Base-by-base conservation (phyloP, 2,797 vertebrate species). In the Ceryle rudis region DNA sequence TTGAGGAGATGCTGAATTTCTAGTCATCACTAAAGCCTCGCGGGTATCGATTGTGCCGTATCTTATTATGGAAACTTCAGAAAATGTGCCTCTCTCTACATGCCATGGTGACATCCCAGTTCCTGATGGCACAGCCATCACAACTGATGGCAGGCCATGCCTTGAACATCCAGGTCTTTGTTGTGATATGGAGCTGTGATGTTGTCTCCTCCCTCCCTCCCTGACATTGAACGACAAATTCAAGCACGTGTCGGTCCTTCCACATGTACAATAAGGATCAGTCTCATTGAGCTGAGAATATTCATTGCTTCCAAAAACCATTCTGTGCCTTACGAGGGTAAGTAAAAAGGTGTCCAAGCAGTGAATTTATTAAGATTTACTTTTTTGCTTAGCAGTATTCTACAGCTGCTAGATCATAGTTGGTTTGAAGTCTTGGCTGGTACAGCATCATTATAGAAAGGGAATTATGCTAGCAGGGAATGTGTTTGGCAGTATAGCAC, bases 291-390 rank as follows among this genome's bases (percentile, higher is more conserved):
- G 73, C 41, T 64, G 70, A 89, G 77, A 81, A 55, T 93, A 75
- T 81, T 88, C 2, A 4, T 31, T 94, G 26, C 77, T 95, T 90
- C 70, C 47, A 86, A 49, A 90, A 88, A 75, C 70, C 64, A 25
- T 78, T 93, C 85, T 22, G 8, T 79, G 69, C 54, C 47, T 90
- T 86, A 62, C 2, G 0, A 83, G 80, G 58, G 44, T 90, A 91
- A 93, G 70, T 81, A 80, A 90, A 96, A 96, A 95, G 80, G 80
- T 93, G 82, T 94, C 83, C 91, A 90, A 96, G 82, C 93, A 93
- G 55, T 91, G 94, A 95, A 95, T 96, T 91, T 90, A 84, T 93
- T 86, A 55, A 92, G 51, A 66, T 61, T 66, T 86, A 52, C 42
- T 74, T 86, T 91, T 95, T 75, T 79, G 37, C 81, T 37, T 89